Evolutionary conservation across 2,888 invertebrate species (phyloP).

Genomic region (Cordilura impudica): DNA sequence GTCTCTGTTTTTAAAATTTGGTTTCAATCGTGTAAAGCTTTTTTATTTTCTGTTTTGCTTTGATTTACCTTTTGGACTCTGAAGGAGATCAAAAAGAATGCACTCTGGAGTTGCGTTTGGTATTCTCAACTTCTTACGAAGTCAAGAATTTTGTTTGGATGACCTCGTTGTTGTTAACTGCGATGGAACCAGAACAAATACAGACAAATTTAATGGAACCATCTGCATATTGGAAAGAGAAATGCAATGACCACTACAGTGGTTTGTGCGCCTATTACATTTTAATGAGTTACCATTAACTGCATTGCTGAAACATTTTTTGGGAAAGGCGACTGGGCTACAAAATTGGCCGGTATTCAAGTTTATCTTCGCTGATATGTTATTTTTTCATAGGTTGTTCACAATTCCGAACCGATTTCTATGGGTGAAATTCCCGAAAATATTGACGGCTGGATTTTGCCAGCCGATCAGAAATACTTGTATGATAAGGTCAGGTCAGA

Average conservation of each 20-base stretch:
- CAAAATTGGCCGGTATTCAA: not conserved
- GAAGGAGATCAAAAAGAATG: no score
- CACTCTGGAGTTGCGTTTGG: not conserved
- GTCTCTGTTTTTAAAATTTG: no score
- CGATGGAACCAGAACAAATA: not conserved
- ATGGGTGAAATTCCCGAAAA: conserved; percentile 1
- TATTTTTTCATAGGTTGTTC: not conserved
- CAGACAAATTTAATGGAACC: not conserved
- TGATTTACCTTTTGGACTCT: no score
- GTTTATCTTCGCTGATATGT: not conserved
- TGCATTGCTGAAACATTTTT: not conserved
- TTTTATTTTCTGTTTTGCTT: no score
- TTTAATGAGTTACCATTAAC: not conserved
- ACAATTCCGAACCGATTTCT: not conserved
- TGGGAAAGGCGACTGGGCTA: not conserved
- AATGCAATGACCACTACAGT: not conserved
- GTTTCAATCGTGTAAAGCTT: no score
- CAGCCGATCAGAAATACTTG: conserved; percentile 17
- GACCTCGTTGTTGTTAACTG: not conserved
- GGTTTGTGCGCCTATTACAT: not conserved
- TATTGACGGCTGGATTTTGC: not conserved
- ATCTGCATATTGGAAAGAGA: not conserved
- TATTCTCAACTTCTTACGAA: not conserved
- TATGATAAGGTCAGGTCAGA: conserved; percentile 6
- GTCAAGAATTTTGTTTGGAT: not conserved